These are phyloP conservation scores for Spinus olivaceus DNA, from an alignment of 2,797 vertebrate species.

Conservation along the genomic window DNA sequence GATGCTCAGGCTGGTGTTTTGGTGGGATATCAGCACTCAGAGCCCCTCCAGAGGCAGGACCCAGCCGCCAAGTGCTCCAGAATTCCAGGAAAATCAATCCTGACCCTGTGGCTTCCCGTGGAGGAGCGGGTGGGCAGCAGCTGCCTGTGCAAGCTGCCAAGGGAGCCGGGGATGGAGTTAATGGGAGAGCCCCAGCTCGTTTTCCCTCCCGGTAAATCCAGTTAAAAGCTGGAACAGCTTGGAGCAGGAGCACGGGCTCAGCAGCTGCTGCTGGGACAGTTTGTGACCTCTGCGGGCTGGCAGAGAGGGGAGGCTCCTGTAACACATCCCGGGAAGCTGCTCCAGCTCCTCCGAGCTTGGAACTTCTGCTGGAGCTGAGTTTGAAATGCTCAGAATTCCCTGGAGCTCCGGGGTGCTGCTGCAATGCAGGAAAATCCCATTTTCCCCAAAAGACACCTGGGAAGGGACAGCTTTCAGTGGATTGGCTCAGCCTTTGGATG, in stretches of 20 bases:
- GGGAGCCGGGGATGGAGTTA: conserved; percentile 31
- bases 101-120: not conserved
- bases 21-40: not conserved
- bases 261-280: conserved; percentile 58
- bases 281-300: conserved; percentile 44
- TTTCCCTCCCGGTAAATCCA: conserved; percentile 56
- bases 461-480: not conserved
- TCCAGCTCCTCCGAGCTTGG: not conserved
- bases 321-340: not conserved
- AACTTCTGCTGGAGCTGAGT: not conserved
- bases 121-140: conserved; percentile 42
- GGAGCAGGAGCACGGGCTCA: conserved; percentile 14
- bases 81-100: not conserved
- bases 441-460: not conserved
- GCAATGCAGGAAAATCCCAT: not conserved
- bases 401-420: not conserved
- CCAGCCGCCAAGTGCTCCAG: not conserved
- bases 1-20: not conserved
- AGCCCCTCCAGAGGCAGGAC: not conserved
- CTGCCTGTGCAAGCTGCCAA: conserved; percentile 46
- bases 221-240: conserved; percentile 62
- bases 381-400: not conserved
- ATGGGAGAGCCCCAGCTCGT: conserved; percentile 27
- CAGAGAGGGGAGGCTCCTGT: conserved; percentile 15
- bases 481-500: not conserved